Percentiles rank a stretch among this genome's conserved stretches.
phyloP scores from a whole-genome alignment of 2,113 vertebrate species.

The Prietella phreatophila region DNA sequence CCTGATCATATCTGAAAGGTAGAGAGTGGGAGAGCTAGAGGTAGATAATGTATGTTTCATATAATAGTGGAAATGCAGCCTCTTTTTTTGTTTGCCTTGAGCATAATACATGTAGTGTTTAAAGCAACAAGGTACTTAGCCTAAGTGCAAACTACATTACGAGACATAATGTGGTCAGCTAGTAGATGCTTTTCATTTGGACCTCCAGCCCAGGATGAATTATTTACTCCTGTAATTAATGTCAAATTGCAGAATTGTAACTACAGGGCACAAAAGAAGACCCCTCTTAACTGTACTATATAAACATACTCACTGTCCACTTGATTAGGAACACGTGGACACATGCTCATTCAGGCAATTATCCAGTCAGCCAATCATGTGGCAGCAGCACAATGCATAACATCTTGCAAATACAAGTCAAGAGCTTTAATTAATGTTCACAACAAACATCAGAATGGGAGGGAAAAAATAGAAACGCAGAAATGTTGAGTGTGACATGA shows the following conservation, averaged over 20 bases:
- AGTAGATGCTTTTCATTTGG: constrained; percentile 49
- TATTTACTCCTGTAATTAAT: constrained; percentile 40
- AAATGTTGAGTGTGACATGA: neutral
- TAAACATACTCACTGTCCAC: neutral
- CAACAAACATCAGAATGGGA: neutral
- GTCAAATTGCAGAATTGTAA: constrained; percentile 23
- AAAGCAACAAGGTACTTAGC: constrained; percentile 42
- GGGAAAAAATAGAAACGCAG: neutral
- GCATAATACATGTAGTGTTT: constrained; percentile 42
- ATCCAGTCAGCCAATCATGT: neutral
- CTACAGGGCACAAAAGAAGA: constrained; percentile 29
- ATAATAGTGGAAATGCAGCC: constrained; percentile 10
- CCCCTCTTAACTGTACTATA: neutral
- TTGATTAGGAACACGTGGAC: neutral
- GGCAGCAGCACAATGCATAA: neutral
- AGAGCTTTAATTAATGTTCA: neutral
- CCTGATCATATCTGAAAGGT: neutral
- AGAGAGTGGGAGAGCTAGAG: neutral
- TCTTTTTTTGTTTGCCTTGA: constrained; percentile 10
- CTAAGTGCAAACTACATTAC: constrained; percentile 45
- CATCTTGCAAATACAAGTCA: neutral
- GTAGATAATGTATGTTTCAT: neutral
- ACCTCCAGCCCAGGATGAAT: constrained; percentile 40
- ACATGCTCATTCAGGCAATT: neutral
- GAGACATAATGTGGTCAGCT: constrained; percentile 36